Base-by-base conservation (phyloP, 2,888 invertebrate species). In the Dynastes grantii region DNA sequence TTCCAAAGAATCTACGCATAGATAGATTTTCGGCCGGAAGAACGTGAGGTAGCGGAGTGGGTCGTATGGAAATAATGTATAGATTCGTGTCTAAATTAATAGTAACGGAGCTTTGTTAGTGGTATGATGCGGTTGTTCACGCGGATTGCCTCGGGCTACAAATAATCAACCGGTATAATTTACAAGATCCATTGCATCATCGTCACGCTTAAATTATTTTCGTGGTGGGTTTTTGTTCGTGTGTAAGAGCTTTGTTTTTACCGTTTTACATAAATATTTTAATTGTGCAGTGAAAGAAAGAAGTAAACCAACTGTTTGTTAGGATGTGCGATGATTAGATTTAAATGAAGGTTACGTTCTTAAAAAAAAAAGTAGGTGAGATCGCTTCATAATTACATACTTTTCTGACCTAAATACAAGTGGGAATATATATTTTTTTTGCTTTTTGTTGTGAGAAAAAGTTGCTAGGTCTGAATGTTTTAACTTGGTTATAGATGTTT, bases 91-190 rank as follows among this genome's bases (percentile, higher is more conserved):
- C 71, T 77, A 77, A 77, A 77, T 77, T 70, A 70, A 58, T 70
- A 77, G 63, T 71, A 77, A 77, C 64, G 63, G 70, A 63, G 71
- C 22, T 29, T 16, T 55, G 55, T 55, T 29, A 64, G 29, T 45
- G 16, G 32, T 53, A 77, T 77, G 70, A 77, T 61, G 49, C 68
- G 77, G 63, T 61, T 79, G 80, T 78, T 76, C 71, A 77, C 61
- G 55, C 16, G 79, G 76, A 78, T 77, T 37, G 80, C 81, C 81
- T 55, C 76, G 40, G 81, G 82, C 79, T 64, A 40, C 55, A 58
- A 80, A 81, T 81, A 83, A 84, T 85, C 84, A 84, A 81, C 81
- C 81, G 79, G 83, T 83, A 78, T 84, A 84, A 85, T 85, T 85
- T 84, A 85, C 81, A 83, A 83, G 45, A 80, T 82, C 84, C 84